These are phyloP conservation scores for Anthoscopus minutus DNA, from an alignment of 2,113 vertebrate genomes.

Conservation along the genomic window DNA sequence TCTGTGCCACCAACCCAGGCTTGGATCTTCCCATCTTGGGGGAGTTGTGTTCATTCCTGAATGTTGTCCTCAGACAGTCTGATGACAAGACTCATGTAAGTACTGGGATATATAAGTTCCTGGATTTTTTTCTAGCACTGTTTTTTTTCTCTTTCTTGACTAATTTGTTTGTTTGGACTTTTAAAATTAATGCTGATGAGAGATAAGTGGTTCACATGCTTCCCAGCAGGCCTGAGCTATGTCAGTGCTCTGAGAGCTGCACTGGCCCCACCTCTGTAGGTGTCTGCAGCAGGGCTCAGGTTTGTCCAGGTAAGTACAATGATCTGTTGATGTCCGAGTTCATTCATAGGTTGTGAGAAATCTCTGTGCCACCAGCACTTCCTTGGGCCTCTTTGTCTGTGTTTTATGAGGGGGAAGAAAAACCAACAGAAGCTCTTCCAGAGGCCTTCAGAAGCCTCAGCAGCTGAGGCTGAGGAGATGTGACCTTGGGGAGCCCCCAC, in stretches of 20 bases:
- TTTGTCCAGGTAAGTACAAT: background rate
- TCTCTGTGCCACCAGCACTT: background rate
- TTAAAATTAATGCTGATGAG: background rate
- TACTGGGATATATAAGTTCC: background rate
- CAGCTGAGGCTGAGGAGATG: background rate
- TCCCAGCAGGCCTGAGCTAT: background rate
- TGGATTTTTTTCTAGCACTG: background rate
- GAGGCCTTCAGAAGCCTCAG: background rate
- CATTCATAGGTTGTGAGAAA: background rate
- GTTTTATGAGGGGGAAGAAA: background rate
- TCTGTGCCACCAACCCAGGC: background rate
- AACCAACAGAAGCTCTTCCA: background rate
- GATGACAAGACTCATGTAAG: background rate
- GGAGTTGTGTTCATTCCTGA: background rate
- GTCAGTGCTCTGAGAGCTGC: background rate
- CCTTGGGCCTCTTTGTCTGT: background rate
- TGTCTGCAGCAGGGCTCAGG: background rate
- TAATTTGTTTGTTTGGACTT: background rate
- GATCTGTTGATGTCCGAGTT: background rate
- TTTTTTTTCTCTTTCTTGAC: background rate
- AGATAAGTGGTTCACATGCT: background rate
- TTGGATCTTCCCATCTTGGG: background rate
- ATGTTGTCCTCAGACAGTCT: background rate
- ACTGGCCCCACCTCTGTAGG: background rate
- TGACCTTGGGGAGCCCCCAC: background rate